phyloP scores from a whole-genome alignment of 2,113 vertebrate species.

The Struthidea cinerea region DNA sequence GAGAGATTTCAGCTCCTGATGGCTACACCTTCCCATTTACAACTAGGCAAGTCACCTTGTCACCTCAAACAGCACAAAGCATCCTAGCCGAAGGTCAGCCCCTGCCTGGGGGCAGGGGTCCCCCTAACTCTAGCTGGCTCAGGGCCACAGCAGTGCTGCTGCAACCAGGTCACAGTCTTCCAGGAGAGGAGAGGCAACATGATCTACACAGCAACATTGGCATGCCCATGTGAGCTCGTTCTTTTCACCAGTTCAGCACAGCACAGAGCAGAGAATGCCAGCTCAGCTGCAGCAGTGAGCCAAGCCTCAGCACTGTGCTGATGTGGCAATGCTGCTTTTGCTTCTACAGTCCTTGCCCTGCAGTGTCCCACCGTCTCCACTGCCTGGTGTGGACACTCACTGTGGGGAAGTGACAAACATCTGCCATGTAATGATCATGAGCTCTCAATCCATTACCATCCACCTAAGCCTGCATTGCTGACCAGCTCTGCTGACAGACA shows the following conservation, averaged over 20 bases:
- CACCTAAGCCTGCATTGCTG: not conserved
- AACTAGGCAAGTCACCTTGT: not conserved
- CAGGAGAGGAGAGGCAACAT: not conserved
- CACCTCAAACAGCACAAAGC: not conserved
- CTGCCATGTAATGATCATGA: not conserved
- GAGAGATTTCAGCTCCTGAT: not conserved
- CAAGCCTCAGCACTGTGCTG: not conserved
- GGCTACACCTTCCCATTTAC: not conserved
- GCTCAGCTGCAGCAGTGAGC: not conserved
- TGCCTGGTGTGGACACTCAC: not conserved
- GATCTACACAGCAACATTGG: not conserved
- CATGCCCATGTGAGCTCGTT: not conserved
- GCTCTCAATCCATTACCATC: not conserved
- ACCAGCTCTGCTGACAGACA: not conserved
- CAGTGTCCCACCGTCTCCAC: rapidly evolving
- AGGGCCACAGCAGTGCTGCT: not conserved
- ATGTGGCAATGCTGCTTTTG: not conserved
- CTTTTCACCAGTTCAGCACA: not conserved
- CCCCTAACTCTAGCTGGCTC: not conserved
- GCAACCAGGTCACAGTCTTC: not conserved
- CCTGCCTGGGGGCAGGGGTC: not conserved
- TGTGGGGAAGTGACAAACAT: not conserved
- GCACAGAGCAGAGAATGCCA: rapidly evolving
- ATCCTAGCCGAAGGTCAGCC: not conserved
- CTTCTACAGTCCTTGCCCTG: not conserved